phyloP scores from a whole-genome alignment of 2,113 vertebrate species.

The Ivindomyrus marchei region DNA sequence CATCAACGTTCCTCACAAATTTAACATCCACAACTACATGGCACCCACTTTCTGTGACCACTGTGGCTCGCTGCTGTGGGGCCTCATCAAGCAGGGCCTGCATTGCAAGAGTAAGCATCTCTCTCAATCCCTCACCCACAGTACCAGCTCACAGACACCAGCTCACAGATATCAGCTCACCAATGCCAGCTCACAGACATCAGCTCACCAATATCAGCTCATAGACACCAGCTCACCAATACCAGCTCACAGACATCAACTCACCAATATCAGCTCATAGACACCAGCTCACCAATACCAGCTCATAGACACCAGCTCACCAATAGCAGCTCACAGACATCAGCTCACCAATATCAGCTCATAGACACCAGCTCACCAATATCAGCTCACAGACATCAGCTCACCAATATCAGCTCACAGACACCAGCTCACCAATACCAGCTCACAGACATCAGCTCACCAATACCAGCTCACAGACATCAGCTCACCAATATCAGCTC shows the following conservation, averaged over 20 bases:
- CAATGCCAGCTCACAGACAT: not conserved
- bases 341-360: no score
- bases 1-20: constrained; percentile 94
- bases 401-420: not conserved
- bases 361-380: no score
- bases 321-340: not conserved
- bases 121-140: not conserved
- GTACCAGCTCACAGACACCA: not conserved
- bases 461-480: not conserved
- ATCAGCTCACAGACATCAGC: not conserved
- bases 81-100: constrained; percentile 83
- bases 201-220: not conserved
- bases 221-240: no score
- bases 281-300: not conserved
- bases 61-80: constrained; percentile 94
- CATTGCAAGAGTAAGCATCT: constrained; percentile 88
- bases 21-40: constrained; percentile 87
- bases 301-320: no score
- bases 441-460: not conserved
- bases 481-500: not conserved
- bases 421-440: not conserved
- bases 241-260: no score
- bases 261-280: not conserved
- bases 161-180: no score
- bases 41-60: constrained; percentile 93